Evolutionary conservation across 2,888 invertebrate genomes (phyloP), one percentile per base, ranked within the genome.

Genomic region (Phragmatobia fuliginosa): DNA sequence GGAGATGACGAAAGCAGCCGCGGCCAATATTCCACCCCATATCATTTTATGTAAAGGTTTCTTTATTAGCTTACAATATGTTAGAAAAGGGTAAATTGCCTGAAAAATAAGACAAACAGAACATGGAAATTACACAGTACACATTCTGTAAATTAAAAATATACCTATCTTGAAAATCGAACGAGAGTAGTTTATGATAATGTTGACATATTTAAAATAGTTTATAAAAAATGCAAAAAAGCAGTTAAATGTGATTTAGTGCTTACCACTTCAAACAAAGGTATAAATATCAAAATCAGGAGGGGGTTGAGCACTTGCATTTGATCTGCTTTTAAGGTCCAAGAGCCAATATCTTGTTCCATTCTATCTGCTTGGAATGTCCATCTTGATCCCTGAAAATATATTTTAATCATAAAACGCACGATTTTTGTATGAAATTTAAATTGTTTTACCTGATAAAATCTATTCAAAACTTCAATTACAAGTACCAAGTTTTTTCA

Each of bases 221-320:
- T 52, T 45, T 6, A 6, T 45, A 21, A 21, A 45, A 21, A n/a
- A n/a, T n/a, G n/a, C n/a, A n/a, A n/a, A 56, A 28, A 14, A 28
- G 1, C 10, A 56, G 3, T 28, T n/a, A 31, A 21, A 32, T 1
- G 8, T n/a, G 18, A 16, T 33, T 18, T 28, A n/a, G 60, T 70
- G 68, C 92, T 87, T 88, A 95, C 96, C 69, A 96, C 96, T 90
- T 98, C 97, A 85, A 98, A 98, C 0, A 98, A 85, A 0, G 99
- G 99, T 84, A 99, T 99, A 81, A 99, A 97, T 5, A 97, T 66
- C 32, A 99, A 92, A 82, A 99, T 98, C 49, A 99, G 93, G 7
- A 98, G 87, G 0, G 99, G 99, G 93, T 99, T 99, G 3, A 99
- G 91, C 71, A 99, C 97, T 95, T 99, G 99, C 97, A 99, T 97